Evolutionary conservation across 2,888 invertebrate genomes (phyloP).

Genomic region (Nowickia ferox): DNA sequence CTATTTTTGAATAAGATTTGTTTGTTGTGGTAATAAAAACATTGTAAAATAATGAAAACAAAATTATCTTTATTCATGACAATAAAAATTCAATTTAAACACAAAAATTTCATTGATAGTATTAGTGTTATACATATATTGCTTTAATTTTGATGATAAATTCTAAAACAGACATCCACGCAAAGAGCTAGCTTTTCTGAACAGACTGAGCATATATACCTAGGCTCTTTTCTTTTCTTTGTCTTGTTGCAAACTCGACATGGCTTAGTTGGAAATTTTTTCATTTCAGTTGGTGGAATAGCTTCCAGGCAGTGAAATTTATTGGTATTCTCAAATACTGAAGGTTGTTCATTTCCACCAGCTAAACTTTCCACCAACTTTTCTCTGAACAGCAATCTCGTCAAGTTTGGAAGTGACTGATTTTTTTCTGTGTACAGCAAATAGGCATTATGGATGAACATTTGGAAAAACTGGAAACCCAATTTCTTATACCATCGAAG

Average conservation of each 20-base stretch:
- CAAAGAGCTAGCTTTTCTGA: too few relatives aligned
- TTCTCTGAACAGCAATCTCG: constrained; percentile 22
- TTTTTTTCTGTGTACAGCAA: constrained; percentile 6
- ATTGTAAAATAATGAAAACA: too few relatives aligned
- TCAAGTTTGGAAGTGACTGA: constrained; percentile 22
- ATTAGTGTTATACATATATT: too few relatives aligned
- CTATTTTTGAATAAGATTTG: too few relatives aligned
- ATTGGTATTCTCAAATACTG: neutral
- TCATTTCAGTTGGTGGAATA: constrained; percentile 24
- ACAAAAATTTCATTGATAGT: too few relatives aligned
- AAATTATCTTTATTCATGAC: too few relatives aligned
- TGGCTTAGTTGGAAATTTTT: constrained; percentile 28
- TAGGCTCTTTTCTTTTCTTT: constrained; percentile 9
- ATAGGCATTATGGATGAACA: neutral
- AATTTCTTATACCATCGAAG: neutral
- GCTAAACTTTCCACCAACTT: constrained; percentile 23
- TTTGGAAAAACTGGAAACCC: constrained; percentile 1
- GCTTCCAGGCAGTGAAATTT: constrained; percentile 21
- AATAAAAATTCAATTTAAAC: too few relatives aligned
- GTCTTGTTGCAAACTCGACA: constrained; percentile 16
- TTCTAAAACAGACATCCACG: too few relatives aligned
- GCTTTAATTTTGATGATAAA: too few relatives aligned
- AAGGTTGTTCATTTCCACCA: constrained; percentile 8
- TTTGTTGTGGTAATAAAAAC: too few relatives aligned
- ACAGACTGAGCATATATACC: too few relatives aligned